Percentiles rank a stretch among this genome's conserved stretches.
Conservation (phyloP, 2,888 invertebrate genomes). For the Drosophila paramelanica region DNA sequence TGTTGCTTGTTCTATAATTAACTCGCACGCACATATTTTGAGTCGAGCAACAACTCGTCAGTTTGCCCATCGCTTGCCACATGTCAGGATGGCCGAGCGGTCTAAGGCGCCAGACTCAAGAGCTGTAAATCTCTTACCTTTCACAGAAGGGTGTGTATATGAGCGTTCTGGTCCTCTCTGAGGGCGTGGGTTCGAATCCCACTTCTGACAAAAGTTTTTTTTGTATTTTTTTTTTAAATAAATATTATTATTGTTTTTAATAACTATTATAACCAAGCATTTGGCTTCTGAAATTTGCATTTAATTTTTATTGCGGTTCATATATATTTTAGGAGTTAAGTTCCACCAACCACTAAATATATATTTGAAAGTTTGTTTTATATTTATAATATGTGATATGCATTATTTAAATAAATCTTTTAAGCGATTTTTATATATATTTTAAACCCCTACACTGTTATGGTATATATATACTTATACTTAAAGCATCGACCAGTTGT, state of each 20-base stretch:
- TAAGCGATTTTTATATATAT: too few relatives aligned
- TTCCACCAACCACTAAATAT: too few relatives aligned
- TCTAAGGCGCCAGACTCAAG: constrained; percentile 85
- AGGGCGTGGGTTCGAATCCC: constrained; percentile 35
- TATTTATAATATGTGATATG: too few relatives aligned
- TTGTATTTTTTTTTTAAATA: neutral
- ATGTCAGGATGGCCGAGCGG: constrained; percentile 84
- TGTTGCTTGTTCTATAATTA: constrained; percentile 42
- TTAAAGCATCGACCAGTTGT: too few relatives aligned
- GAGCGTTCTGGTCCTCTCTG: constrained; percentile 73
- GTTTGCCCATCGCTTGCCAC: neutral
- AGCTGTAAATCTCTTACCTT: constrained; percentile 53
- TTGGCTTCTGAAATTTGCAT: too few relatives aligned
- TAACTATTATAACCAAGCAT: too few relatives aligned
- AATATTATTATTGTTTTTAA: neutral
- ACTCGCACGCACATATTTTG: neutral
- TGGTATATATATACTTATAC: too few relatives aligned
- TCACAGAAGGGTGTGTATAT: constrained; percentile 28
- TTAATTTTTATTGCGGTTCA: too few relatives aligned
- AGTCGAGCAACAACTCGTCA: constrained; percentile 12
- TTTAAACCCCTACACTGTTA: too few relatives aligned
- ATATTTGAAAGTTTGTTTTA: too few relatives aligned
- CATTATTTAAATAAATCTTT: too few relatives aligned
- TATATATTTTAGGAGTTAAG: too few relatives aligned
- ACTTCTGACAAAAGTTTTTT: constrained; percentile 54